Evolutionary conservation across 2,888 invertebrate genomes (phyloP), one percentile per base, ranked within the genome.

Genomic region (Achlya flavicornis): DNA sequence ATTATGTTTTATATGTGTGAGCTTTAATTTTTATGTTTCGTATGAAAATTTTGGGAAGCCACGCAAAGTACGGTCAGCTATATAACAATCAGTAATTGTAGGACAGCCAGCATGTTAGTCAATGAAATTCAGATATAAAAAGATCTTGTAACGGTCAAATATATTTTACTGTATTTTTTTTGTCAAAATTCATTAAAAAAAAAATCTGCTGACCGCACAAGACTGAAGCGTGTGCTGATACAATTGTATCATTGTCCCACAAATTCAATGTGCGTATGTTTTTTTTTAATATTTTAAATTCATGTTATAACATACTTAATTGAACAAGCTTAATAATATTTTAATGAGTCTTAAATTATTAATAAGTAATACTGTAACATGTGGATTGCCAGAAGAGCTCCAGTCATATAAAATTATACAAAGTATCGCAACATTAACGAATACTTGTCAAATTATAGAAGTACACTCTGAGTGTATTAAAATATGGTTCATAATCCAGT

Each of bases 261-360:
- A 19, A 53, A 53, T 6, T 53, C 12, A 38, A 38, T 16, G 12
- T 16, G 16, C n/a, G 48, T 48, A 53, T 19, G 53, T 53, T 53
- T 19, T 8, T 33, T 33, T 53, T 43, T 43, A 43, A 19, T 19
- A 19, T 53, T 53, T 19, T 46, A 46, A 46, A 46, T n/a, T 58
- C 26, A 43, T 32, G 38, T 60, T 19, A 41, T 63, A 35, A 64
- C 57, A 57, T 58, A 64, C 58, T 35, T 46, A 71, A 63, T 71
- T 64, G 69, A 74, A 72, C 70, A 70, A 73, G 70, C 69, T 73
- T 72, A 68, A 72, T 66, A 65, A 67, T 64, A 66, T 63, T 66
- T 71, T 63, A 66, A 62, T 61, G 57, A 63, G 61, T 46, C 41
- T 41, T 12, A 12, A 41, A 41, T 41, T 12, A 41, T 12, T 41